phyloP scores from a whole-genome alignment of 1,140 invertebrate genomes.

The Anastrepha obliqua region DNA sequence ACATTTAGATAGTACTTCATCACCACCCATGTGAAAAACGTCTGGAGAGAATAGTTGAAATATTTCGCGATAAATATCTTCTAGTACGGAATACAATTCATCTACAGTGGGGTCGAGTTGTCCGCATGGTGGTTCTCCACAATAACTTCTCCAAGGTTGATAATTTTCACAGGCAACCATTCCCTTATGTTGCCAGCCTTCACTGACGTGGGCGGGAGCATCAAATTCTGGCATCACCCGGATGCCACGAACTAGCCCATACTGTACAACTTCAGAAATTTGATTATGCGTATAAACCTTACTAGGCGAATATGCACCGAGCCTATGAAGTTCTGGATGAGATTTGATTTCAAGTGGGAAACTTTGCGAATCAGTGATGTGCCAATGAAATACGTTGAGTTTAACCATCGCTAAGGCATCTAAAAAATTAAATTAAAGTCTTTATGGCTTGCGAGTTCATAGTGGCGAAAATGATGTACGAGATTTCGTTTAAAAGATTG shows the following conservation, averaged over 20 bases:
- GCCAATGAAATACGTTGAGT: conserved; percentile 91
- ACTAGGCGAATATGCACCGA: conserved; percentile 82
- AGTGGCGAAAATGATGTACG: too few relatives aligned
- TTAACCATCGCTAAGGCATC: conserved; percentile 89
- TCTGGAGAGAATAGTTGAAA: conserved; percentile 79
- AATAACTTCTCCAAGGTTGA: conserved; percentile 85
- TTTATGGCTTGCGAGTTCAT: too few relatives aligned
- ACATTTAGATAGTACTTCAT: conserved; percentile 85
- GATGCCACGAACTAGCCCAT: conserved; percentile 83
- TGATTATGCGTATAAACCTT: conserved; percentile 80
- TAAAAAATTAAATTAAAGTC: conserved; percentile 56
- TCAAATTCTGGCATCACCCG: conserved; percentile 90
- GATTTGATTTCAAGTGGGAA: conserved; percentile 85
- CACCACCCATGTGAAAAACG: conserved; percentile 92
- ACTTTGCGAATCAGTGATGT: conserved; percentile 92
- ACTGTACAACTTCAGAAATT: conserved; percentile 80
- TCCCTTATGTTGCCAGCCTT: conserved; percentile 87
- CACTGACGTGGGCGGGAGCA: conserved; percentile 90
- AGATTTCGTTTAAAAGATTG: too few relatives aligned
- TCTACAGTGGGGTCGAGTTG: conserved; percentile 87
- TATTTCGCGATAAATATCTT: conserved; percentile 83
- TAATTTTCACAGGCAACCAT: conserved; percentile 82
- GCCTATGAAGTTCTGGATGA: conserved; percentile 81
- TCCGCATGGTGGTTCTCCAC: conserved; percentile 91
- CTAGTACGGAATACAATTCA: conserved; percentile 83